Evolutionary conservation across 2,888 invertebrate genomes (phyloP).

Genomic region (Limenitis camilla): DNA sequence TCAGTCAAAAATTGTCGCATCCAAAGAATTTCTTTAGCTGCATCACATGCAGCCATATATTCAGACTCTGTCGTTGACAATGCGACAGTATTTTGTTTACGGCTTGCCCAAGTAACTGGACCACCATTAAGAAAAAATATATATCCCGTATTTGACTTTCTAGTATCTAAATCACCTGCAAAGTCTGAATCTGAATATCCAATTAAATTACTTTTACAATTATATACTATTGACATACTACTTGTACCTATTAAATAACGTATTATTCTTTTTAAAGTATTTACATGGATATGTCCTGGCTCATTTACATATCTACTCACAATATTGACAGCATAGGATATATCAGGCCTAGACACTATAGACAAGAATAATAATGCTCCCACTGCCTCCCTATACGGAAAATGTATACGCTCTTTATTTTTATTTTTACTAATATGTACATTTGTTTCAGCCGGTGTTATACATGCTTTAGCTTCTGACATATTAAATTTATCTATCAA

Average conservation of each 20-base stretch:
- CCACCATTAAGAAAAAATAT: conserved; percentile 21
- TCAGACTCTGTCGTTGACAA: conserved; percentile 20
- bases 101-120: conserved; percentile 16
- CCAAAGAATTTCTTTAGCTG: no score
- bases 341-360: background rate
- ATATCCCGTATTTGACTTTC: conserved; percentile 20
- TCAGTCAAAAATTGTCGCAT: conserved; percentile 12
- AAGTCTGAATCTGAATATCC: conserved; percentile 20
- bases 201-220: conserved; percentile 5
- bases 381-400: background rate
- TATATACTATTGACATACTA: no score
- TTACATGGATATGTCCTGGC: conserved; percentile 21
- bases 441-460: background rate
- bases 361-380: background rate
- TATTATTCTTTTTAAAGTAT: no score
- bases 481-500: background rate
- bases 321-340: background rate
- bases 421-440: background rate
- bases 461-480: background rate
- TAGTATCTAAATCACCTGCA: conserved; percentile 14
- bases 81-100: no score
- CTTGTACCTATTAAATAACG: no score
- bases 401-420: background rate
- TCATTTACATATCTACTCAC: background rate
- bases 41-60: no score